Evolutionary conservation across 2,113 vertebrate genomes (phyloP).

Genomic region (Lepisosteus oculatus): DNA sequence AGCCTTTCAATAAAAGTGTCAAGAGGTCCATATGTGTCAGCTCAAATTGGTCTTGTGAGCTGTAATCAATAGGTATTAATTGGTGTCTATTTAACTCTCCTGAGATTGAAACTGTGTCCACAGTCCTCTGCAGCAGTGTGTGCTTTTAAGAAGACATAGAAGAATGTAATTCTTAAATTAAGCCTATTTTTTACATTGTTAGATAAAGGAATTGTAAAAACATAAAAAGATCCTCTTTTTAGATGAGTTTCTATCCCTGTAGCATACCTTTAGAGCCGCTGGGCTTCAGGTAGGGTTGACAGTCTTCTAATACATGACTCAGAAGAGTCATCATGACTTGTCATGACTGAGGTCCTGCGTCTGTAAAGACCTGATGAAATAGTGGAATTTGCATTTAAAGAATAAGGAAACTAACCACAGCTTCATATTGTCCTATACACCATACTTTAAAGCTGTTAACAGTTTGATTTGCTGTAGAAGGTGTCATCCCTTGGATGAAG

Average conservation of each 20-base stretch:
- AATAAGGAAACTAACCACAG: too few relatives aligned
- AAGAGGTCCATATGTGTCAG: not conserved
- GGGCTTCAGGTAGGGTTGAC: too few relatives aligned
- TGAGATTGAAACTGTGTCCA: not conserved
- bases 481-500: too few relatives aligned
- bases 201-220: not conserved
- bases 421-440: too few relatives aligned
- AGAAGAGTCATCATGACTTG: too few relatives aligned
- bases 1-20: not conserved
- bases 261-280: too few relatives aligned
- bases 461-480: too few relatives aligned
- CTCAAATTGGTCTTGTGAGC: constrained; percentile 10
- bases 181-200: not conserved
- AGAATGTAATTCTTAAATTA: not conserved
- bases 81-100: not conserved
- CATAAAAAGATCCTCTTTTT: not conserved
- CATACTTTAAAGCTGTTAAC: too few relatives aligned
- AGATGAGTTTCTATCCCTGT: not conserved
- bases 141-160: not conserved
- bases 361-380: too few relatives aligned
- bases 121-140: not conserved
- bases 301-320: too few relatives aligned
- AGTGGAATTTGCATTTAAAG: too few relatives aligned
- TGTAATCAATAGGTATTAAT: constrained; percentile 2
- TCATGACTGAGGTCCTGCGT: too few relatives aligned